These are phyloP conservation scores for Megaceryle alcyon DNA, from an alignment of 2,797 vertebrate genomes.

Conservation along the genomic window DNA sequence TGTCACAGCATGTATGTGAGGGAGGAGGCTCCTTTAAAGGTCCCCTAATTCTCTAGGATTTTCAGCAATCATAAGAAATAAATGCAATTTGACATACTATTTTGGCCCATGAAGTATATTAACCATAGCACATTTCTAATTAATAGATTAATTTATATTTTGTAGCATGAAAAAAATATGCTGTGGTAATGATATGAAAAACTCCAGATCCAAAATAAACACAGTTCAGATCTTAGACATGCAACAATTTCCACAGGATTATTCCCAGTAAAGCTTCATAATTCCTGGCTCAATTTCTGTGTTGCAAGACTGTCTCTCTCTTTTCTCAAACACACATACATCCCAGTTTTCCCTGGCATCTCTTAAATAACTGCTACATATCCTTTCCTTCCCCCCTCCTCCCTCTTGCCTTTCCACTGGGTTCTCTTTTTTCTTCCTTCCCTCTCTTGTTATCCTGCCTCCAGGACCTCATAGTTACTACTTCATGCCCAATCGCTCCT, in stretches of 20 bases:
- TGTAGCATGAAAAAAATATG: not conserved
- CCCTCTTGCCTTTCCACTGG: conserved; percentile 14
- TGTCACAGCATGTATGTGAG: not conserved
- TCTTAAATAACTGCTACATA: conserved; percentile 2
- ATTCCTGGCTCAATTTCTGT: not conserved
- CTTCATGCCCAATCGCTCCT: conserved; percentile 76
- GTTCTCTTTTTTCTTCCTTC: conserved; percentile 28
- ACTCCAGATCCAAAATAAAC: not conserved
- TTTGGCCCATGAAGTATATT: not conserved
- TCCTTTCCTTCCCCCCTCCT: not conserved
- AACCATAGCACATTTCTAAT: not conserved
- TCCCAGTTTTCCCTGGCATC: not conserved
- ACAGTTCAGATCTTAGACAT: not conserved
- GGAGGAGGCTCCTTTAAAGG: not conserved
- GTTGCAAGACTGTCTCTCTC: not conserved
- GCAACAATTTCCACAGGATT: not conserved
- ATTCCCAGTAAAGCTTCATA: not conserved
- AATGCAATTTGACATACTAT: not conserved
- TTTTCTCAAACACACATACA: not conserved
- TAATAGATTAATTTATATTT: not conserved
- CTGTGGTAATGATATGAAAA: not conserved
- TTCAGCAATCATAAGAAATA: not conserved
- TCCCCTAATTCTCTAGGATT: not conserved
- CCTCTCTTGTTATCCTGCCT: conserved; percentile 51
- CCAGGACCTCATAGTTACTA: conserved; percentile 70